Percentiles rank a stretch among this genome's conserved stretches.
Evolutionary conservation across 2,888 invertebrate genomes (phyloP).

Genomic region (Dicranocentrus wangi): DNA sequence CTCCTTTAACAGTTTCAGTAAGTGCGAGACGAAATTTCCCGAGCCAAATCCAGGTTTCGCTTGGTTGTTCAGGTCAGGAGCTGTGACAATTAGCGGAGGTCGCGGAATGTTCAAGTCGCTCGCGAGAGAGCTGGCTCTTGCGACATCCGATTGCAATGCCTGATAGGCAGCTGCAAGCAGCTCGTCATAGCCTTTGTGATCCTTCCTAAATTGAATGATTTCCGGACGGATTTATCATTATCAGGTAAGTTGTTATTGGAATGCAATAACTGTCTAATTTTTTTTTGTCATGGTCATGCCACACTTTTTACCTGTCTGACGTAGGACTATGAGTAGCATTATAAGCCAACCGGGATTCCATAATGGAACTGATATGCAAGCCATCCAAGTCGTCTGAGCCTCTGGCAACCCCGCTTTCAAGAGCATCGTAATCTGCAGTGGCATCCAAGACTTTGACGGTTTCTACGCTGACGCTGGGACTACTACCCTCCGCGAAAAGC

Average conservation of each 20-base stretch:
- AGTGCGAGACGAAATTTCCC: conserved; percentile 32
- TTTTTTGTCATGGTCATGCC: too few species aligned
- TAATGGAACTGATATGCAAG: conserved; percentile 30
- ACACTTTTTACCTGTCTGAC: too few species aligned
- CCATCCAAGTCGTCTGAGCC: conserved; percentile 57
- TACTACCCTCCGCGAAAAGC: too few species aligned
- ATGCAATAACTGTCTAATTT: too few species aligned
- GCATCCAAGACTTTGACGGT: too few species aligned
- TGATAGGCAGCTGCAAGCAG: conserved; percentile 58
- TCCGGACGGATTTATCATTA: too few species aligned
- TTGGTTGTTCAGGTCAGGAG: conserved; percentile 39
- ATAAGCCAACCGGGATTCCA: too few species aligned
- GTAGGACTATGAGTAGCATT: too few species aligned
- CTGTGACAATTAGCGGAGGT: conserved; percentile 65
- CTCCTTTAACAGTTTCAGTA: conserved; percentile 37
- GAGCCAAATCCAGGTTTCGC: conserved; percentile 19
- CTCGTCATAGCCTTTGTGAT: conserved; percentile 41
- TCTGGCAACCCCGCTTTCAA: background rate
- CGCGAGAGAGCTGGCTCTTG: conserved; percentile 64
- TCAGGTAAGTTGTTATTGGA: too few species aligned
- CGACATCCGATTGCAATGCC: conserved; percentile 68
- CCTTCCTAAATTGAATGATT: too few species aligned
- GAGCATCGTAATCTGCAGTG: too few species aligned
- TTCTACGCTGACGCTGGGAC: background rate
- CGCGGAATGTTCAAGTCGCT: conserved; percentile 69